Percentiles rank a stretch among this genome's conserved stretches.
Conservation (phyloP, 23 tunicate species). For the Oikopleura albicans region DNA sequence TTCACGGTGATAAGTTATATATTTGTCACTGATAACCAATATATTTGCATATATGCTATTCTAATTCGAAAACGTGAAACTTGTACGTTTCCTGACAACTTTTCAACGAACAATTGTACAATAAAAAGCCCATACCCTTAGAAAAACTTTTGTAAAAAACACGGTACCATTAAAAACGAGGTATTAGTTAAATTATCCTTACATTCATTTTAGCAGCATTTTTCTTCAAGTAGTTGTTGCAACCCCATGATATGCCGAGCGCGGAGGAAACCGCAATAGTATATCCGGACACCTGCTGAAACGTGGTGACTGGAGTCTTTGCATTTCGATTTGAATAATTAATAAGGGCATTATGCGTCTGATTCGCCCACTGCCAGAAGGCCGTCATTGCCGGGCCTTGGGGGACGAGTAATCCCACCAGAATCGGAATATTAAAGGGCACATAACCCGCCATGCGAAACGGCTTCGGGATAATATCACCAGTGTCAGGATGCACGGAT, state of each 20-base stretch:
- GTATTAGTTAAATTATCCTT: too few relatives aligned
- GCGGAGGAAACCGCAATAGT: not conserved
- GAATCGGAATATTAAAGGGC: conserved; percentile 68
- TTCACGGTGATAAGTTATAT: too few relatives aligned
- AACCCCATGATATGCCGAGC: not conserved
- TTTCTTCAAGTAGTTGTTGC: not conserved
- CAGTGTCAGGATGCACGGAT: conserved; percentile 77
- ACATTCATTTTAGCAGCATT: not conserved
- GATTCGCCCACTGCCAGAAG: conserved; percentile 96
- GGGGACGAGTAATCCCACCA: conserved; percentile 62
- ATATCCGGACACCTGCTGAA: not conserved
- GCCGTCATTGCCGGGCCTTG: conserved; percentile 32
- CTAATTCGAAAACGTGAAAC: too few relatives aligned
- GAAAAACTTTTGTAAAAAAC: too few relatives aligned
- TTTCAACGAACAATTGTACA: too few relatives aligned
- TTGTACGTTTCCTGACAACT: too few relatives aligned
- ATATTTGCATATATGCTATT: too few relatives aligned
- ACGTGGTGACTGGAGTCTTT: conserved; percentile 4
- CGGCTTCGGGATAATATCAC: conserved; percentile 56
- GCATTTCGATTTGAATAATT: conserved; percentile 86
- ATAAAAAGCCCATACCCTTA: too few relatives aligned
- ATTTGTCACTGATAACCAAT: too few relatives aligned
- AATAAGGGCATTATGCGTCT: conserved; percentile 76
- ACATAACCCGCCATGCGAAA: conserved; percentile 87
- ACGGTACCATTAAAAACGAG: too few relatives aligned